Evolutionary conservation across 2,888 invertebrate species (phyloP), one percentile per base, ranked within the genome.

Genomic region (Ennomos erosarius): DNA sequence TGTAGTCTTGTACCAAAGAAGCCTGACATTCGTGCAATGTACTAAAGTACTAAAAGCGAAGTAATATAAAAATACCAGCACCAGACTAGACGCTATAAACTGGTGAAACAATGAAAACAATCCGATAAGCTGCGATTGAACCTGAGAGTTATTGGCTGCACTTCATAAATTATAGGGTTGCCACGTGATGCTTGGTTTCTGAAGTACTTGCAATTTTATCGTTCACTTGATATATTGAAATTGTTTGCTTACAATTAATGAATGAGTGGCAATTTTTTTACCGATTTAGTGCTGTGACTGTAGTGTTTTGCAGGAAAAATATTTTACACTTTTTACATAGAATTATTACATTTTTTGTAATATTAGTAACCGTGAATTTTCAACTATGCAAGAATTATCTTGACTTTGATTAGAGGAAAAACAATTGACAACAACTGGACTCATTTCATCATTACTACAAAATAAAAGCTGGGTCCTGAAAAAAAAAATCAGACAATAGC

Each of bases 51-150:
- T 37, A 33, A 58, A 54, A 40, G 36, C 37, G 12, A 38, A 52
- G n/a, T n/a, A n/a, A 49, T 57, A 64, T 66, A 62, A 66, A 68
- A 68, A 64, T 66, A 61, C 66, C 66, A 53, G 45, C 50, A 56
- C 61, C 62, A 42, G 63, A 59, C 68, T 49, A 64, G 68, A 61
- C 64, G 54, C 61, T 62, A 65, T 68, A 66, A 68, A 68, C 61
- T 57, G 58, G 55, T 68, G 70, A 73, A 64, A 77, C 78, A 74
- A 75, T 78, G 79, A 78, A 77, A 74, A 73, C 74, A 76, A 77
- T 74, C 61, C 71, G 78, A 75, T 77, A 78, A 74, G 67, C 61
- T 47, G 68, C 73, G 71, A 75, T 77, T 73, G 75, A 78, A 78
- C 76, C 52, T 72, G 78, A 68, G 68, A 68, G 61, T 73, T 77